Percentiles rank a stretch among this genome's conserved stretches.
These are phyloP conservation scores for Pholis gunnellus DNA, from an alignment of 2,113 vertebrate genomes.

Conservation along the genomic window DNA sequence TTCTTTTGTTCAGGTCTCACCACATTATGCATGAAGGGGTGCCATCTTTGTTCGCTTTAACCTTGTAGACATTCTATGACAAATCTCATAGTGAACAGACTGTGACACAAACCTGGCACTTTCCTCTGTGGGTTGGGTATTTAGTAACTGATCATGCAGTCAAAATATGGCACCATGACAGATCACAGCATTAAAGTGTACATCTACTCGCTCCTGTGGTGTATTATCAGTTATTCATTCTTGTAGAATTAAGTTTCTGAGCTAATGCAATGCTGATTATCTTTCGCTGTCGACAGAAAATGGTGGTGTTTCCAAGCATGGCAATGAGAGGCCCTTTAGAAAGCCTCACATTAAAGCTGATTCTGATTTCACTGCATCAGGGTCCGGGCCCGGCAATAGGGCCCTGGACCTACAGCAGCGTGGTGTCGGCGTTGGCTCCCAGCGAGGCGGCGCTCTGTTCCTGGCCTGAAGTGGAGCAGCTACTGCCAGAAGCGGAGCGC, in stretches of 20 bases:
- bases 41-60: constrained; percentile 41
- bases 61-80: constrained; percentile 40
- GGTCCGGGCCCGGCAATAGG: too few species aligned
- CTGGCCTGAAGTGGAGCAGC: background rate
- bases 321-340: background rate
- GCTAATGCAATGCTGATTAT: background rate
- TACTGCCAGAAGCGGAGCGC: background rate
- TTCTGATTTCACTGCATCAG: background rate
- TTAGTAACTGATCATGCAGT: constrained; percentile 11
- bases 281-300: background rate
- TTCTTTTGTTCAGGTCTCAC: constrained; percentile 53
- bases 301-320: background rate
- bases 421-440: background rate
- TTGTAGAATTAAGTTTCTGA: background rate
- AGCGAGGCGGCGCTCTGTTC: background rate
- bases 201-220: background rate
- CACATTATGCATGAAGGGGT: constrained; percentile 37
- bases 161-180: constrained; percentile 6
- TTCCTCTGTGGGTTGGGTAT: constrained; percentile 1
- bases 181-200: background rate
- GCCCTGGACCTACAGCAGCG: background rate
- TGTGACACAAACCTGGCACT: constrained; percentile 14
- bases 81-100: background rate
- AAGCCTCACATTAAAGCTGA: background rate
- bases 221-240: background rate